Evolutionary conservation across 2,888 invertebrate genomes (phyloP), one percentile per base, ranked within the genome.

Genomic region (Entomobrya multifasciata): DNA sequence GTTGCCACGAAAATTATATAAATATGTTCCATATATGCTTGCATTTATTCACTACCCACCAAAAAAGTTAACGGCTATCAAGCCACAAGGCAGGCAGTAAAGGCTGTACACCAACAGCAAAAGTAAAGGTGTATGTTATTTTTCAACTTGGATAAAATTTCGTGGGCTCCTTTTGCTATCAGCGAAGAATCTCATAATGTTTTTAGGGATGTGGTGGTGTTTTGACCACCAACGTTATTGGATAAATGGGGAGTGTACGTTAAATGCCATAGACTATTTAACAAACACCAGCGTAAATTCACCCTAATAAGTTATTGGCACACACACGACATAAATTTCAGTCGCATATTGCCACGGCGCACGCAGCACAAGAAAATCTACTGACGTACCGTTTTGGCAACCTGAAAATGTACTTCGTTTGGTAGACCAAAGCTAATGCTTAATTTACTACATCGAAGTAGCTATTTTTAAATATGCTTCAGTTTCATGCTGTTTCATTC

Each of bases 221-320:
- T 70, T 41, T 25, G 70, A 25, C 70, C 70, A 70, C 70, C 70
- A 70, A 47, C 70, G 47, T 47, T 36, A 47, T 49, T 25, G 70
- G 25, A n/a, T 15, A 70, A 67, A 41, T 67, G 41, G 65, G 70
- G 70, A 70, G 70, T 70, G 70, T 47, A 47, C 20, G 36, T 8
- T 20, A 55, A 17, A 55, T 55, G 55, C 17, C 55, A 55, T 17
- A 55, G 55, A 55, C n/a, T 55, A 17, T 8, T 6, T 36, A 6
- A 36, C 36, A 36, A 36, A 8, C 22, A 30, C 25, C 17, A 70
- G 1, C 2, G 25, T 25, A 6, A 41, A 30, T 65, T 36, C 30
- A 65, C n/a, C 30, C 1, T 1, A 65, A n/a, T n/a, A 60, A n/a
- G 17, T 36, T 30, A 13, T 65, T n/a, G 36, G 3, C 8, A 49